Base-by-base conservation (phyloP, 2,113 vertebrate species). In the Hippocampus zosterae region DNA sequence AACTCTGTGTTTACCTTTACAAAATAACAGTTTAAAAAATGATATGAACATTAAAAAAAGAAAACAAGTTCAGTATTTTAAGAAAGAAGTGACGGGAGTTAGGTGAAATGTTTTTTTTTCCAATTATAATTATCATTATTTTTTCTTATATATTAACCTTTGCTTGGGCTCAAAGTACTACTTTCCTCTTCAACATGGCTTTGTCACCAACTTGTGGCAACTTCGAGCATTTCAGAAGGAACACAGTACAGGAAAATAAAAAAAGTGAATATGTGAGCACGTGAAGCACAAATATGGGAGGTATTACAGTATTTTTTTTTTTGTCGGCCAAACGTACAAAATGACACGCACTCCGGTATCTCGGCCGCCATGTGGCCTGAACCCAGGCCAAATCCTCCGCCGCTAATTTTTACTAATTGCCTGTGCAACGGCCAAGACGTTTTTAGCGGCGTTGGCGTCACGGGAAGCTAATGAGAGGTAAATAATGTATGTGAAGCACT, bases 381-480 rank as follows among this genome's bases (percentile, higher is more conserved):
- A 90, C 84, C 86, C 55, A 80, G 87, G 92, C 92, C 92, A 93
- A 92, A 88, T 92, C 90, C 91, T 87, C 83, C 88, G 88, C 92
- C 88, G 87, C 92, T 93, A 92, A 93, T 93, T 93, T 60, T 93
- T 91, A 91, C 92, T 92, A 93, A 93, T 93, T 92, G 91, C 90
- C 90, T 90, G 86, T 88, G 88, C 88, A 37, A 82, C 37, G 84
- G 90, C 91, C 91, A 89, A 89, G 78, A 88, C 88, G 91, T 92
- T 86, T 82, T 88, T 86, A 78, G 86, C 84, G 90, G 84, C 87
- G 84, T 70, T 88, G 84, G 85, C 91, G 92, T 93, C 92, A 92
- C 88, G 85, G 90, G 80, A 85, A 90, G 91, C 91, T 93, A 93
- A 93, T 93, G 92, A 91, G 92, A 89, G 91, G 90, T 93, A 92